Evolutionary conservation across 2,113 vertebrate species (phyloP).

Genomic region (Dermatemys mawii): DNA sequence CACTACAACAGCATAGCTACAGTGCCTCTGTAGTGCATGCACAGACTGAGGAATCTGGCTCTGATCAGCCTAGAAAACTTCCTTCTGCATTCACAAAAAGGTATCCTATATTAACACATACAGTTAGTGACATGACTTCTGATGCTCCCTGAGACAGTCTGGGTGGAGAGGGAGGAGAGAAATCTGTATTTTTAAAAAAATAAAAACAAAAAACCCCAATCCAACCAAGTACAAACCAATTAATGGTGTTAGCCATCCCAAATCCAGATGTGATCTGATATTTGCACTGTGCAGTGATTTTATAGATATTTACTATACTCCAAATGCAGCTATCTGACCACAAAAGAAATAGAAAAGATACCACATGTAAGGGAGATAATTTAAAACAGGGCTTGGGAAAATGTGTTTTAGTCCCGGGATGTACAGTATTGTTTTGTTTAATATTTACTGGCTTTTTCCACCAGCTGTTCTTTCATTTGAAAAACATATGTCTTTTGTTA

Average conservation of each 20-base stretch:
- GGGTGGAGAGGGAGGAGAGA: no score
- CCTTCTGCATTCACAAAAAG: no score
- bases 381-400: not conserved
- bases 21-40: no score
- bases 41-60: no score
- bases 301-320: not conserved
- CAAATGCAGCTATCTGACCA: not conserved
- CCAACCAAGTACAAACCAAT: not conserved
- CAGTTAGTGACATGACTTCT: no score
- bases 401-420: rapidly evolving
- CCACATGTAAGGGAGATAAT: not conserved
- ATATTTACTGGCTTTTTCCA: not conserved
- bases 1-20: no score
- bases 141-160: no score
- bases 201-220: no score
- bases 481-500: not conserved
- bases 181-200: no score
- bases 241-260: not conserved
- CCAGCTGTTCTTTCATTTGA: not conserved
- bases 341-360: rapidly evolving
- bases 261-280: not conserved
- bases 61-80: no score
- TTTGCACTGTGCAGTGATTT: not conserved
- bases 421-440: not conserved
- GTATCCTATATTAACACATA: no score